Conservation (phyloP, 2,113 vertebrate species). For the Strix aluco region DNA sequence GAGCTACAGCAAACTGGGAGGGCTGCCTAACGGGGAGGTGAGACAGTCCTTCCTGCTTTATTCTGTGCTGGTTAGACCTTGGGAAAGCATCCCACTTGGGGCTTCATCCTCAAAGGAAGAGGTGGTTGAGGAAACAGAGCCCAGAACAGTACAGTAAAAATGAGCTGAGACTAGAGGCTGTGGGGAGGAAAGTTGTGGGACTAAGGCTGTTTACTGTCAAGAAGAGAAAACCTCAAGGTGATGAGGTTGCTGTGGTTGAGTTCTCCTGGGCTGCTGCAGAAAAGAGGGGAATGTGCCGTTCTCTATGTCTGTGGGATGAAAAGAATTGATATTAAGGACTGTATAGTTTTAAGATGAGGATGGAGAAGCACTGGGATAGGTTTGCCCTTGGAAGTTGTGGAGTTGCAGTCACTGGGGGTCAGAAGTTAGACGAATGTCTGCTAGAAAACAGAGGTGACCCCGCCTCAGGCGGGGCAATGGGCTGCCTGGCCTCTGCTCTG, state of each 20-base stretch:
- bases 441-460: neutral
- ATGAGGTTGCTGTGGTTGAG: neutral
- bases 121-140: neutral
- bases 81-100: neutral
- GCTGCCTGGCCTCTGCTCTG: neutral
- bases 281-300: neutral
- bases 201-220: neutral
- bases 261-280: neutral
- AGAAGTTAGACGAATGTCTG: constrained; percentile 6
- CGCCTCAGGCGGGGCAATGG: neutral
- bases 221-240: neutral
- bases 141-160: neutral
- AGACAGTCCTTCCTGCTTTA: neutral
- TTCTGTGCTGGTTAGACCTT: neutral
- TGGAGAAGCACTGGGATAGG: neutral
- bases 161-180: neutral
- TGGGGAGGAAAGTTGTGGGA: neutral
- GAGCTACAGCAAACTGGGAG: neutral
- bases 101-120: neutral
- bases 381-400: neutral
- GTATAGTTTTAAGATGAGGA: neutral
- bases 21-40: neutral
- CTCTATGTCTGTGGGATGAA: neutral
- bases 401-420: neutral
- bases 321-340: neutral